Conservation (phyloP, 2,888 invertebrate genomes). For the Branchinecta sandiegonensis region DNA sequence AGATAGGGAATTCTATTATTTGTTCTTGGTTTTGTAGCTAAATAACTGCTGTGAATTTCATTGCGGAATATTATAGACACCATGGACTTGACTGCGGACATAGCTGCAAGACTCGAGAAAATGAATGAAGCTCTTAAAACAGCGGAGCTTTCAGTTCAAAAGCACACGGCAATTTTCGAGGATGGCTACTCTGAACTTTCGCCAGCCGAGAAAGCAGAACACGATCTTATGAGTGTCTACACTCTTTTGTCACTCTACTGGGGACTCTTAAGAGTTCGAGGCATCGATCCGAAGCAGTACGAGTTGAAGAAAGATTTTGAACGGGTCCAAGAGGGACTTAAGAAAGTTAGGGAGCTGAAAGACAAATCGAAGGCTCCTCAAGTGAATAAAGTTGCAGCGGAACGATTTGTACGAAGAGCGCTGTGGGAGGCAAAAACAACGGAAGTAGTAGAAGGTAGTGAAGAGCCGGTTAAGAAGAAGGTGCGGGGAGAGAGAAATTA, state of each 20-base stretch:
- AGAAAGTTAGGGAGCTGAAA: background rate
- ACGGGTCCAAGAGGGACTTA: background rate
- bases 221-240: slow-evolving; percentile 7
- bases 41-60: too few species aligned
- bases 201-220: background rate
- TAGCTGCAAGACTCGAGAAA: background rate
- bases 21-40: too few species aligned
- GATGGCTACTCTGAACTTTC: background rate
- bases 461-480: too few species aligned
- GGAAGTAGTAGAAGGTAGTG: background rate
- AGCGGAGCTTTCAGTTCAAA: background rate
- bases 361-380: background rate
- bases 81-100: background rate
- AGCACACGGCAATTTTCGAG: background rate
- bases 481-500: too few species aligned
- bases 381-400: background rate
- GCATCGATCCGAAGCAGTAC: background rate
- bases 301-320: slow-evolving; percentile 10
- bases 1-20: too few species aligned
- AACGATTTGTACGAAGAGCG: background rate
- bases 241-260: background rate
- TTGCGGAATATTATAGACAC: too few species aligned
- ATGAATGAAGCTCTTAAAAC: background rate
- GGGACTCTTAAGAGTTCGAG: background rate
- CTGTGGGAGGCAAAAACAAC: background rate